These are phyloP conservation scores for Lutra lutra DNA, from an alignment of 2,797 vertebrate genomes.

Conservation along the genomic window DNA sequence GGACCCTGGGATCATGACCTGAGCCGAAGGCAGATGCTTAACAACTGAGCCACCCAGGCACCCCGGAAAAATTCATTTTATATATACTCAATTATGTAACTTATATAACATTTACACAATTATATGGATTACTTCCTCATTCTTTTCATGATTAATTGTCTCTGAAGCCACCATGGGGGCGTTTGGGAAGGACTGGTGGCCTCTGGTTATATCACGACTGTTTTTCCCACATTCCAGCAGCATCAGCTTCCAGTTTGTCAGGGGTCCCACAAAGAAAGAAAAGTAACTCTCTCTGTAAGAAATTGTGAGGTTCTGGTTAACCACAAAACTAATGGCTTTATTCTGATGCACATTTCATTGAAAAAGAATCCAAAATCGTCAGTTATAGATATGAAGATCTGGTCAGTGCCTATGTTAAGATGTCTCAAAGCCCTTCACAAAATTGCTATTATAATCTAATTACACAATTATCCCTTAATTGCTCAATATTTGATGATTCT, in stretches of 20 bases:
- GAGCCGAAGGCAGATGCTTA: too few relatives aligned
- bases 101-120: constrained; percentile 63
- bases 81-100: constrained; percentile 60
- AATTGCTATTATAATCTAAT: not conserved
- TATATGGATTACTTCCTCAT: constrained; percentile 59
- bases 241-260: not conserved
- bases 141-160: constrained; percentile 66
- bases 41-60: too few relatives aligned
- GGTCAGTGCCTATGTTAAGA: not conserved
- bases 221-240: not conserved
- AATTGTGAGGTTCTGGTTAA: constrained; percentile 15
- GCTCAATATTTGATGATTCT: not conserved
- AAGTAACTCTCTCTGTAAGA: constrained; percentile 10
- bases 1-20: too few relatives aligned
- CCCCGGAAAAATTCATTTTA: constrained; percentile 45
- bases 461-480: not conserved
- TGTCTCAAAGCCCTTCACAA: constrained; percentile 2
- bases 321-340: not conserved
- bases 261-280: constrained; percentile 17
- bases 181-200: not conserved
- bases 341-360: not conserved
- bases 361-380: not conserved
- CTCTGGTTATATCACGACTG: not conserved
- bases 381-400: not conserved
- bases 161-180: constrained; percentile 34